phyloP scores from a whole-genome alignment of 1,140 invertebrate species.

The Drosophila parabipectinata region DNA sequence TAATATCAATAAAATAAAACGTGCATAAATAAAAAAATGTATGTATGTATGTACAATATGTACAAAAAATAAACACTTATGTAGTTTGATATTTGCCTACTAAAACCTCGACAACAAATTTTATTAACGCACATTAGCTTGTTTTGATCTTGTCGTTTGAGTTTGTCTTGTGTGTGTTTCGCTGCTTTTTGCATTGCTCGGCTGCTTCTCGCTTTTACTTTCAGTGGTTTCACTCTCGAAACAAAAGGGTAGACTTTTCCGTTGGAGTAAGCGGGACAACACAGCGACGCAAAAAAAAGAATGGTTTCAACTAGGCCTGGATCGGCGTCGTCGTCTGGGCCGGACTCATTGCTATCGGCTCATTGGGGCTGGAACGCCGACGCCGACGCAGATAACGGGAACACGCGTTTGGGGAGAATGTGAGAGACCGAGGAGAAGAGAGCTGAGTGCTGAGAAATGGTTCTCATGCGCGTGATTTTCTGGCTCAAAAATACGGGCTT shows the following conservation, averaged over 20 bases:
- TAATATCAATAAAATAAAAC: no score
- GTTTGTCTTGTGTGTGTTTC: conserved; percentile 26
- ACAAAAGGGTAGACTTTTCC: conserved; percentile 75
- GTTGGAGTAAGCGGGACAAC: conserved; percentile 46
- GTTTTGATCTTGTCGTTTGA: conserved; percentile 22
- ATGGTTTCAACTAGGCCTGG: conserved; percentile 37
- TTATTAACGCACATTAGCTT: conserved; percentile 65
- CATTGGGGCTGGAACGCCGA: conserved; percentile 42
- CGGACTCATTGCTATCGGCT: conserved; percentile 43
- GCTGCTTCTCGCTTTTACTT: conserved; percentile 73
- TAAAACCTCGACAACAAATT: conserved; percentile 61
- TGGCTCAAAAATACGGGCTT: conserved; percentile 78
- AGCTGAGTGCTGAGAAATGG: conserved; percentile 13
- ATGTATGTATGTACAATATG: no score
- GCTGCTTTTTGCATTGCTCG: conserved; percentile 54
- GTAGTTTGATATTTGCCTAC: conserved; percentile 15
- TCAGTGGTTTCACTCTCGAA: conserved; percentile 66
- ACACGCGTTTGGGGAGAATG: conserved; percentile 31
- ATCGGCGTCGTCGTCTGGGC: conserved; percentile 41
- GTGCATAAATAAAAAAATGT: no score
- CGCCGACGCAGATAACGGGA: conserved; percentile 73
- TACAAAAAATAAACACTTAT: neutral
- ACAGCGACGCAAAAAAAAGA: neutral
- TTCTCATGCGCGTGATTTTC: conserved; percentile 74
- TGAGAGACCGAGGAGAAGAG: conserved; percentile 25